Conservation (phyloP, 2,797 vertebrate species). For the Sebastes itinus region DNA sequence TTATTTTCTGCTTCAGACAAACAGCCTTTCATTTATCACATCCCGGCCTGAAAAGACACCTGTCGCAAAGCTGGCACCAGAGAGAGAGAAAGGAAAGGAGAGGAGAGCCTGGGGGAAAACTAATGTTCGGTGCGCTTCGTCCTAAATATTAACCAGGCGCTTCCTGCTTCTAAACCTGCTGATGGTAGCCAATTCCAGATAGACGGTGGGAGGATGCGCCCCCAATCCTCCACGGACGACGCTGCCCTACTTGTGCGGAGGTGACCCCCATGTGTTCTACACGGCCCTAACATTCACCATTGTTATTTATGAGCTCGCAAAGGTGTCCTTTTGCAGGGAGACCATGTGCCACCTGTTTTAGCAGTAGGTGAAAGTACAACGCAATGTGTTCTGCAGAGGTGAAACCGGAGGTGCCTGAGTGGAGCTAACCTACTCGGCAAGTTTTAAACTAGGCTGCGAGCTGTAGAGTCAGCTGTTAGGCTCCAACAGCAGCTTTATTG, state of each 20-base stretch:
- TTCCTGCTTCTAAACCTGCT: constrained; percentile 70
- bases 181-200: constrained; percentile 67
- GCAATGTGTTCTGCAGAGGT: constrained; percentile 44
- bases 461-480: neutral
- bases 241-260: constrained; percentile 75
- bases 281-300: constrained; percentile 61
- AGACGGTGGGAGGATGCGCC: constrained; percentile 53
- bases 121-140: constrained; percentile 59
- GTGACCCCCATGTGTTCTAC: constrained; percentile 80
- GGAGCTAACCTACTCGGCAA: constrained; percentile 19
- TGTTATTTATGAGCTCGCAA: constrained; percentile 81
- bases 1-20: constrained; percentile 62
- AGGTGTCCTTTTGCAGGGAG: constrained; percentile 67
- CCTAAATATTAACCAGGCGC: constrained; percentile 74
- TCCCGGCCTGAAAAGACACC: constrained; percentile 74
- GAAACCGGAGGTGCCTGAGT: constrained; percentile 16
- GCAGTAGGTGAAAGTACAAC: constrained; percentile 45
- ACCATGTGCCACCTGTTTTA: constrained; percentile 70
- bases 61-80: constrained; percentile 67
- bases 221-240: constrained; percentile 71
- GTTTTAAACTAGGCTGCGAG: constrained; percentile 44
- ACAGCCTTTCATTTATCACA: constrained; percentile 79
- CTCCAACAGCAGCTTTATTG: neutral
- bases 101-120: constrained; percentile 69
- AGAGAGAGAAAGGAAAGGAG: constrained; percentile 27